These are phyloP conservation scores for Liparis tanakae DNA, from an alignment of 2,797 vertebrate species.

Conservation along the genomic window DNA sequence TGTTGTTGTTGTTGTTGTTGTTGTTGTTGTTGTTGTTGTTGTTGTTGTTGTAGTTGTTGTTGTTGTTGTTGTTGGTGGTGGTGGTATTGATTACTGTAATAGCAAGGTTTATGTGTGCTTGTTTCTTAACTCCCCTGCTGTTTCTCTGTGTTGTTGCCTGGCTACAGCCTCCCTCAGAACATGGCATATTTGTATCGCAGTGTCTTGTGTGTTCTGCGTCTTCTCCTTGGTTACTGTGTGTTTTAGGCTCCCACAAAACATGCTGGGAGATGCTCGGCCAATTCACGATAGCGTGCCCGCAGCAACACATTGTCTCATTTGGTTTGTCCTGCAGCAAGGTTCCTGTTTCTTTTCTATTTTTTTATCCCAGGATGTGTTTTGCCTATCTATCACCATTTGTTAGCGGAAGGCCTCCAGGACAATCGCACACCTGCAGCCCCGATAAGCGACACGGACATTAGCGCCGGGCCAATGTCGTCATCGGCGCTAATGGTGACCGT, in stretches of 20 bases:
- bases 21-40: neutral
- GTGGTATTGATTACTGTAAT: constrained; percentile 29
- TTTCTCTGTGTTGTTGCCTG: constrained; percentile 50
- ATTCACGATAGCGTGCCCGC: constrained; percentile 21
- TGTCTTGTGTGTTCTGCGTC: constrained; percentile 32
- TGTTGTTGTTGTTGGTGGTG: constrained; percentile 11
- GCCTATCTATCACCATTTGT: constrained; percentile 40
- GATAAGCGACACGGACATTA: constrained; percentile 53
- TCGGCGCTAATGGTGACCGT: constrained; percentile 44
- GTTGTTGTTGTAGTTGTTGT: constrained; percentile 9
- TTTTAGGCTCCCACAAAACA: constrained; percentile 11
- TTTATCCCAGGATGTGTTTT: constrained; percentile 15
- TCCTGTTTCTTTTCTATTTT: constrained; percentile 28
- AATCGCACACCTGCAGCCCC: constrained; percentile 52
- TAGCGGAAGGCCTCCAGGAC: constrained; percentile 36
- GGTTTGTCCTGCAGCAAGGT: constrained; percentile 39
- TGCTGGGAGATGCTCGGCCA: constrained; percentile 19
- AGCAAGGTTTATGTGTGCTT: constrained; percentile 24
- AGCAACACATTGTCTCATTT: constrained; percentile 38
- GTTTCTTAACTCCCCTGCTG: constrained; percentile 35
- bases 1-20: constrained; percentile 10
- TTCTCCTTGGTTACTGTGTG: constrained; percentile 12
- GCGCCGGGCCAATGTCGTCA: constrained; percentile 18
- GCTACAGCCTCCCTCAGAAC: constrained; percentile 40
- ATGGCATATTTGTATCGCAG: constrained; percentile 44